Conservation (phyloP, 1,140 invertebrate genomes). For the Papilio aristodemus region DNA sequence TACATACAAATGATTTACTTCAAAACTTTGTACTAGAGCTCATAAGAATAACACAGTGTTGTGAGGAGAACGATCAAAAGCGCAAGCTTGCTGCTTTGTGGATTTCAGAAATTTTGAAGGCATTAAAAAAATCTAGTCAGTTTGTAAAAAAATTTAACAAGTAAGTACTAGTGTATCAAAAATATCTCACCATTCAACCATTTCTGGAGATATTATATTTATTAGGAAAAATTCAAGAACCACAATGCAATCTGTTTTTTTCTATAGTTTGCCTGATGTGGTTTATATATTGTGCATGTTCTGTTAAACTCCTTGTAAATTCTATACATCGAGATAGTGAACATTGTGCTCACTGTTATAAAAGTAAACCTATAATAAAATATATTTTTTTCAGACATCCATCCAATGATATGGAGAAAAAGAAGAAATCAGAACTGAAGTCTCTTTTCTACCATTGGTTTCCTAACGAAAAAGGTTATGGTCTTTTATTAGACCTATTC, state of each 20-base stretch:
- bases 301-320: too few relatives aligned
- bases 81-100: constrained; percentile 79
- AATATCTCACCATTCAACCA: too few relatives aligned
- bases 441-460: constrained; percentile 66
- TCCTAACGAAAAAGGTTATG: constrained; percentile 60
- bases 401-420: constrained; percentile 38
- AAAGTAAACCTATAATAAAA: too few relatives aligned
- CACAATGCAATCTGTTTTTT: too few relatives aligned
- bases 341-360: too few relatives aligned
- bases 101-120: constrained; percentile 77
- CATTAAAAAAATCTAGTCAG: constrained; percentile 70
- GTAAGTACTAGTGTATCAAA: constrained; percentile 53
- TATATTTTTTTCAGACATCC: constrained; percentile 48
- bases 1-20: constrained; percentile 80
- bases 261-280: too few relatives aligned
- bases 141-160: constrained; percentile 57
- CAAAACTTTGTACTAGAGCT: constrained; percentile 74
- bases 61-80: constrained; percentile 56
- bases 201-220: too few relatives aligned
- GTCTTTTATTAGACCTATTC: constrained; percentile 60
- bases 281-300: too few relatives aligned
- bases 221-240: too few relatives aligned
- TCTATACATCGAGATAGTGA: too few relatives aligned
- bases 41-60: constrained; percentile 69
- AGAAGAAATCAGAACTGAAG: constrained; percentile 55